Conservation (phyloP, 2,113 vertebrate genomes). For the human region DNA sequence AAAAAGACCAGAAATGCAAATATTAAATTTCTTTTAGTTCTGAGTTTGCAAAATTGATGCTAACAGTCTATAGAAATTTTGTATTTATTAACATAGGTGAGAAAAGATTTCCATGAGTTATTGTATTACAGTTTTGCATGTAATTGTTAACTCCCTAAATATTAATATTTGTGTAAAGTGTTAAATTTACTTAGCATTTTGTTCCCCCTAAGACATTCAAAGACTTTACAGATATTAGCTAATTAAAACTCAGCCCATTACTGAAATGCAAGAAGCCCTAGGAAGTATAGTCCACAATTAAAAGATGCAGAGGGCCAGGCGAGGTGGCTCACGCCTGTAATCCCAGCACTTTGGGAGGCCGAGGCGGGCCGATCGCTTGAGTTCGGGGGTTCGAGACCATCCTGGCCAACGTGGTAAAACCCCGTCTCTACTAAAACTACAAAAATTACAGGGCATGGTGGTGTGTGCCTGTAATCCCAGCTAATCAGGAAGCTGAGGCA, state of each 20-base stretch:
- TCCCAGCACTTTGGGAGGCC: too few relatives aligned
- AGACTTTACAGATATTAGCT: not conserved
- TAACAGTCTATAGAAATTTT: not conserved
- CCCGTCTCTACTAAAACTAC: too few relatives aligned
- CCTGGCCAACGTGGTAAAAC: too few relatives aligned
- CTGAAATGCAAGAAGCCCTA: not conserved
- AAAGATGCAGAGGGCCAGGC: not conserved
- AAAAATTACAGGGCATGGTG: too few relatives aligned
- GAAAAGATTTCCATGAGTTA: not conserved
- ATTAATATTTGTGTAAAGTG: not conserved
- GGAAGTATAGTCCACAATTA: not conserved
- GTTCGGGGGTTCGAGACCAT: too few relatives aligned
- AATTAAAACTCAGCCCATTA: not conserved
- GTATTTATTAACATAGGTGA: not conserved
- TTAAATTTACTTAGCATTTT: not conserved
- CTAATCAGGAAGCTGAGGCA: too few relatives aligned
- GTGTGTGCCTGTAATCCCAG: too few relatives aligned
- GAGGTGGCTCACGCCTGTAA: too few relatives aligned
- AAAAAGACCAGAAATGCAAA: not conserved
- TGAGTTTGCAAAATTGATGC: not conserved
- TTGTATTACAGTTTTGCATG: not conserved
- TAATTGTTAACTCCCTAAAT: not conserved
- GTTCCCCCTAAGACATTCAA: not conserved
- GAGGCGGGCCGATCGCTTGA: too few relatives aligned
- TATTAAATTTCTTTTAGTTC: not conserved